Evolutionary conservation across 2,888 invertebrate species (phyloP), one percentile per base, ranked within the genome.

Genomic region (Eupithecia vulgata): DNA sequence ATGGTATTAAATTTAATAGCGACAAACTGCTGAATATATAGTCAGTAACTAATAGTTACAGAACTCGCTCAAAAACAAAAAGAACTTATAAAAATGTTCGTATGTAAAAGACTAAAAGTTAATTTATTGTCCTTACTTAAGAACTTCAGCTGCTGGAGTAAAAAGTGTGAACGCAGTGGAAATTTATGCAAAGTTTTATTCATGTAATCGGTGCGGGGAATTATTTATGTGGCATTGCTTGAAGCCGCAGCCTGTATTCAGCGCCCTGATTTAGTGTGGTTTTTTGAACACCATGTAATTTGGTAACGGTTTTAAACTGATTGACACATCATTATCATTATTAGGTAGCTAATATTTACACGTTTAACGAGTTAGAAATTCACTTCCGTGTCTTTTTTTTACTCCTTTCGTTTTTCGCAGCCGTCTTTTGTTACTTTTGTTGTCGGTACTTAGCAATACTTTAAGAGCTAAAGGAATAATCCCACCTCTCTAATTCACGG

Each of bases 131-230:
- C 79, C 77, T 74, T 77, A 68, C 74, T 76, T 74, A 76, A 81
- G 76, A 80, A 80, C 76, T 78, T 74, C 71, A 74, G 72, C 73
- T 79, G 79, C 77, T 77, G 67, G 75, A 77, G 78, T 81, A 80
- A 77, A 78, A 81, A 75, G 76, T 78, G 75, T 75, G 76, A 74
- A 77, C 69, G 68, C 75, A 71, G 70, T 74, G 70, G 74, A 77
- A 79, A 80, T 78, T 81, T 79, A 82, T 78, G 79, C 76, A 71
- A 81, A 81, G 78, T 81, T 81, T 82, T 79, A 80, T 82, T 82
- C 79, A 81, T 79, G 76, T 79, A 78, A 82, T 48, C 71, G 69
- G 61, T 48, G 67, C 59, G 67, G 68, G 34, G 68, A 65, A 71
- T 73, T 70, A 71, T 71, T 73, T 65, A 73, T 75, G 70, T 66